Base-by-base conservation (phyloP, 2,888 invertebrate genomes). In the Seira ritae region DNA sequence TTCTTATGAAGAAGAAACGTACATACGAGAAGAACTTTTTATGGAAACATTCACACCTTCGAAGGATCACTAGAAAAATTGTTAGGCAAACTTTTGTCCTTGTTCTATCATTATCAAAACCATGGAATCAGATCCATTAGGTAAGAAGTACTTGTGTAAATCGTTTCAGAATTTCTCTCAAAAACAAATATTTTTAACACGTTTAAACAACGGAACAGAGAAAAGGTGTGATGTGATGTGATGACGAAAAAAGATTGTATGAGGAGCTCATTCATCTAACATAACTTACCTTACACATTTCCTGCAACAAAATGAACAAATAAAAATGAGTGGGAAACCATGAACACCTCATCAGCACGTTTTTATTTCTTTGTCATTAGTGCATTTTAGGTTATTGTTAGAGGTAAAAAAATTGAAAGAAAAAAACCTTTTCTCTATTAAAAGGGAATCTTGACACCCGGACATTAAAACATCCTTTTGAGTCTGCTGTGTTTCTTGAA, bases 21-120 rank as follows among this genome's bases (percentile, higher is more conserved):
- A 31, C 2, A 31, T 8, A 31, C 31, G 31, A n/a, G 10, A 55
- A 60, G 75, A 22, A 8, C 23, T 15, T 77, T 74, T 77, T 69
- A 73, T 62, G 73, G 31, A 31, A 73, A 37, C 23, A 77, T 82
- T 82, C 82, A 82, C 82, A 82, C 82, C 77, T 82, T 82, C 67
- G 15, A 81, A 76, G 69, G 77, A 62, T 73, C 82, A 66, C 65
- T 31, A n/a, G 15, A 20, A 24, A 67, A 67, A 67, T 24, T 50
- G 50, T 50, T 50, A n/a, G 12, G 50, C 17, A 50, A 50, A 50
- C 50, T 50, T 31, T n/a, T 50, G 50, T 50, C 50, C 23, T 65
- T 65, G 65, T 20, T 65, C 65, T 20, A 65, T 65, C 20, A 65
- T 15, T 55, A 19, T 55, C 65, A 65, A 2, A 50, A 50, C 50